Conservation (phyloP, 1,140 invertebrate species). For the Leptoteleia sp. region DNA sequence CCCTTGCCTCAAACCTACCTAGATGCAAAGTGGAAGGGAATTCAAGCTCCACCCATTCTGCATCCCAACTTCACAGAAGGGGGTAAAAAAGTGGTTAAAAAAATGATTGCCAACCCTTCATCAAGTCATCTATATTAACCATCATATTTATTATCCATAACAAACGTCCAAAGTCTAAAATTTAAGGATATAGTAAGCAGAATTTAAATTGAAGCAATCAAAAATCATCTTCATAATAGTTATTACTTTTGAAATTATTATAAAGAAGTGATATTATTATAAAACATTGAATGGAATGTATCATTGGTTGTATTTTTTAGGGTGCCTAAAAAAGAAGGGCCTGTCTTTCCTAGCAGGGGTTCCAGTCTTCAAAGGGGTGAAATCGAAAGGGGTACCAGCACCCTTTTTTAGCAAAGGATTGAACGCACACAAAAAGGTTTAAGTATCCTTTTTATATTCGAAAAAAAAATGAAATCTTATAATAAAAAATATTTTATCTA, state of each 20-base stretch:
- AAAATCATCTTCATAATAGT: no score
- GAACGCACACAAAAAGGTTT: constrained; percentile 12
- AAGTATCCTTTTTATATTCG: constrained; percentile 20
- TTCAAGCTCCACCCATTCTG: constrained; percentile 73
- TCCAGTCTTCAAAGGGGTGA: constrained; percentile 50
- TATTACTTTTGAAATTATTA: no score
- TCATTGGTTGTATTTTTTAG: constrained; percentile 46
- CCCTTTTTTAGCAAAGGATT: constrained; percentile 55
- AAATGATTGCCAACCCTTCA: constrained; percentile 44
- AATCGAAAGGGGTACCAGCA: constrained; percentile 52
- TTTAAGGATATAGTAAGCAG: no score
- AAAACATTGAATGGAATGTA: constrained; percentile 13
- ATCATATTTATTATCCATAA: no score
- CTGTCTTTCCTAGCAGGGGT: constrained; percentile 23
- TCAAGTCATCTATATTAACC: no score
- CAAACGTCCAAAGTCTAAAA: no score
- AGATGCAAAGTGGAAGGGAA: constrained; percentile 75
- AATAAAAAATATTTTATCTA: no score
- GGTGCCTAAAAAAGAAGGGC: constrained; percentile 51
- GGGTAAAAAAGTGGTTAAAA: constrained; percentile 55
- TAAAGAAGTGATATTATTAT: no score
- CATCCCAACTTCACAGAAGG: constrained; percentile 45
- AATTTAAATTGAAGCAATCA: no score
- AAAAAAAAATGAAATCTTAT: background rate
- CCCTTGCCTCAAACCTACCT: constrained; percentile 64